These are phyloP conservation scores for Caenorhabditis remanei DNA, from an alignment of 1,140 invertebrate genomes.

Conservation along the genomic window DNA sequence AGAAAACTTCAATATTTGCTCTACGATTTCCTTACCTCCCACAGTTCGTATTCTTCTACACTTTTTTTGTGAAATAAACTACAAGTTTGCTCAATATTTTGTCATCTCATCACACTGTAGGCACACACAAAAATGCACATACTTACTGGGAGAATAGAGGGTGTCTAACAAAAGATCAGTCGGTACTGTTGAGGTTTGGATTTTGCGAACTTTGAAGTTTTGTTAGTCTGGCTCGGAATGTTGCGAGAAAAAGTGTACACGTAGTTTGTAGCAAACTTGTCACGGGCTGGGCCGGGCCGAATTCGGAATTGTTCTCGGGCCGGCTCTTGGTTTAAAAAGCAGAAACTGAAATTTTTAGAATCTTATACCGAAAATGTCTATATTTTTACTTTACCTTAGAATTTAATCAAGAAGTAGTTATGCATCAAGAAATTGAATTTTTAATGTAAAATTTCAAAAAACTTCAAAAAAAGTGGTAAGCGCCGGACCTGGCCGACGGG, in stretches of 20 bases:
- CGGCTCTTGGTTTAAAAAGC: too few species aligned
- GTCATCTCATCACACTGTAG: background rate
- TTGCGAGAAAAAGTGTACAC: background rate
- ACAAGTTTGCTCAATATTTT: conserved; percentile 43
- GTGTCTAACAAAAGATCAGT: conserved; percentile 4
- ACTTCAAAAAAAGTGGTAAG: too few species aligned
- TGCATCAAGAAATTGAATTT: too few species aligned
- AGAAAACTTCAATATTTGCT: conserved; percentile 28
- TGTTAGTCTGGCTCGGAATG: background rate
- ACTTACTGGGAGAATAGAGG: background rate
- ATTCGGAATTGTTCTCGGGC: too few species aligned
- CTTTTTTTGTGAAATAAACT: conserved; percentile 45
- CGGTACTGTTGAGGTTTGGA: conserved; percentile 13
- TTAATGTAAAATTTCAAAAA: too few species aligned
- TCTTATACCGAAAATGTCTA: too few species aligned
- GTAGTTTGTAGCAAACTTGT: too few species aligned
- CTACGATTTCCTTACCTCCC: background rate
- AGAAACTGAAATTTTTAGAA: too few species aligned
- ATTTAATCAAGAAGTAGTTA: too few species aligned
- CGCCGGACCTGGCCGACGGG: too few species aligned
- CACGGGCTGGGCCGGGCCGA: too few species aligned
- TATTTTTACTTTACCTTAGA: too few species aligned
- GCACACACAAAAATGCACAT: conserved; percentile 14
- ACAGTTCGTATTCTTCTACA: background rate
- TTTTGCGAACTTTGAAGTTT: conserved; percentile 35